Base-by-base conservation (phyloP, 2,797 vertebrate genomes). In the Enteromius afrohamiltoni region DNA sequence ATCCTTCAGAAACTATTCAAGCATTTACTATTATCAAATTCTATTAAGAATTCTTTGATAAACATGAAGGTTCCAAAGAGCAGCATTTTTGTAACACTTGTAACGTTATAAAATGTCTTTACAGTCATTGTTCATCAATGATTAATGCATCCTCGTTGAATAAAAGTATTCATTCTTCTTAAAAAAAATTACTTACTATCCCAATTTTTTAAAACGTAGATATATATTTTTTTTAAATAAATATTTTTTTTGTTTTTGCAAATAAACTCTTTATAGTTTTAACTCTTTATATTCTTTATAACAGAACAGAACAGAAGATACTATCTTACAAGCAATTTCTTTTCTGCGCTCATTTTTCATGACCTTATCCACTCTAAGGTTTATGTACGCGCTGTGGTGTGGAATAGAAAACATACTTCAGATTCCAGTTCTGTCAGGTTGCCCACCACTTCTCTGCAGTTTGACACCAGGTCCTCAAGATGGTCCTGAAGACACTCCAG, bases 381-480 rank as follows among this genome's bases (percentile, higher is more conserved):
- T 34, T 34, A 21, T 53, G 49, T n/a, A 74, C 2, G 3, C 31
- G 47, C 29, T 51, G 47, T 34, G 71, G 47, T 51, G 49, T 53
- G 31, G 13, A 13, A 34, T 2, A 53, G 49, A 16, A 73, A 71
- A 40, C 19, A 17, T 88, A 97, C 96, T 95, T 97, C 97, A 0
- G 97, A 98, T 87, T 98, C 97, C 85, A 98, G 90, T 90, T 98
- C 97, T 0, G 97, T 98, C 82, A 98, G 95, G 90, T 98, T 98
- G 23, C 97, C 96, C 75, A 98, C 97, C 3, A 98, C 93, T 0
- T 98, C 97, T 90, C 95, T 96, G 94, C 97, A 98, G 5, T 93
- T 94, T 1, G 94, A 85, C 16, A 95, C 90, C 85, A 98, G 91
- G 83, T 98, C 97, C 83, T 98, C 97, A 45, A 98, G 88, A 86